A percentile compares a stretch with the other conserved stretches of the same genome.
Conservation (phyloP, 2,888 invertebrate genomes). For the Drosophila pullipes region DNA sequence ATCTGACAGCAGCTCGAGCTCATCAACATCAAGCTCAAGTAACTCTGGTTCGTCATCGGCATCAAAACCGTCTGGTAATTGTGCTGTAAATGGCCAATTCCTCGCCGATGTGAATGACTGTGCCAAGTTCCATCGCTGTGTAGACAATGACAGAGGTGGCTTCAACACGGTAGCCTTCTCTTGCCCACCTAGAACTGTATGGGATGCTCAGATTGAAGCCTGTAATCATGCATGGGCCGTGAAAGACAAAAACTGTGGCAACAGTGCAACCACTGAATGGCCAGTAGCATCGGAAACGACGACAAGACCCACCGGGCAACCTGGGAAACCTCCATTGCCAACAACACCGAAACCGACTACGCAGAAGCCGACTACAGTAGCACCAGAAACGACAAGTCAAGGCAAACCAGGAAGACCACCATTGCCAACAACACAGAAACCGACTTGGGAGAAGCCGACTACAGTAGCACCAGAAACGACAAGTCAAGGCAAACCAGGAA, state of each 20-base stretch:
- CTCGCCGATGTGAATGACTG: slow-evolving; percentile 86
- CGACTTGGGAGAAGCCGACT: not conserved
- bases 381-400: not conserved
- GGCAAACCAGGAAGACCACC: not conserved
- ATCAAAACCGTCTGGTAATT: slow-evolving; percentile 66
- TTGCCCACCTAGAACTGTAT: slow-evolving; percentile 87
- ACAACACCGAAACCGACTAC: not conserved
- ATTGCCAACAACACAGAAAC: not conserved
- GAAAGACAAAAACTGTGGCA: slow-evolving; percentile 70
- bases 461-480: not conserved
- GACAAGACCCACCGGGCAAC: slow-evolving; percentile 26
- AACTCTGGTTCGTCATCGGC: slow-evolving; percentile 17
- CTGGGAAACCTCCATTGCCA: not conserved
- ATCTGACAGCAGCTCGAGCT: slow-evolving; percentile 40
- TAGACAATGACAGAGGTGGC: slow-evolving; percentile 85
- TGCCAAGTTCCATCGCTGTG: slow-evolving; percentile 88
- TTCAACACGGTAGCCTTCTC: slow-evolving; percentile 86
- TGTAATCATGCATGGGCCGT: slow-evolving; percentile 86
- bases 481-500: not conserved
- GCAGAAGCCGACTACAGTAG: not conserved
- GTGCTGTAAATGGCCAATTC: slow-evolving; percentile 82
- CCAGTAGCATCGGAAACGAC: slow-evolving; percentile 44
- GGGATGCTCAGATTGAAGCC: slow-evolving; percentile 87
- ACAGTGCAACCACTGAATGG: slow-evolving; percentile 40
- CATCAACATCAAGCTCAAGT: slow-evolving; percentile 47